These are phyloP conservation scores for Gasterosteus nipponicus DNA, from an alignment of 2,113 vertebrate genomes.

Conservation along the genomic window DNA sequence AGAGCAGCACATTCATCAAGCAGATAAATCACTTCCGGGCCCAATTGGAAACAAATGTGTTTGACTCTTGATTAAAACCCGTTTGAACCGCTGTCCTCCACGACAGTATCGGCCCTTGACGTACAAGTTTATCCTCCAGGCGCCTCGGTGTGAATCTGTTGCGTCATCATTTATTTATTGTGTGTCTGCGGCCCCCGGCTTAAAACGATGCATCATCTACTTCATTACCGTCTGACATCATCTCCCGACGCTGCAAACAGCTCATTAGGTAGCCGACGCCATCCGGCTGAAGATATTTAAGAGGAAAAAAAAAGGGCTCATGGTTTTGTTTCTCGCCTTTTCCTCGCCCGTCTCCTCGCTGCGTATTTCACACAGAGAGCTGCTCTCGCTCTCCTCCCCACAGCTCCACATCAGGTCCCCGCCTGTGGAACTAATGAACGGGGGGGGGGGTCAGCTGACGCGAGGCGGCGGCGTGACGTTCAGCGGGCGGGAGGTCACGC, in stretches of 20 bases:
- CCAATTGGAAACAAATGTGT: not conserved
- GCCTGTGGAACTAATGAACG: not conserved
- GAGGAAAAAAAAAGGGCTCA: not conserved
- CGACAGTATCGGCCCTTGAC: not conserved
- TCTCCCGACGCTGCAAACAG: not conserved
- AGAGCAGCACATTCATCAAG: not conserved
- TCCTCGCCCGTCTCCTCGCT: not conserved
- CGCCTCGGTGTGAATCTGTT: constrained; percentile 5
- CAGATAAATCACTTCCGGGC: not conserved
- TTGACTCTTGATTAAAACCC: not conserved
- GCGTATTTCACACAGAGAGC: constrained; percentile 26
- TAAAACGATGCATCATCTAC: constrained; percentile 15
- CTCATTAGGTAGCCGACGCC: constrained; percentile 12
- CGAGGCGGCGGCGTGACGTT: not conserved
- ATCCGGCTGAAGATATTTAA: constrained; percentile 15
- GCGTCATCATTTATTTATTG: constrained; percentile 36
- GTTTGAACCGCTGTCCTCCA: not conserved
- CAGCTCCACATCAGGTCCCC: constrained; percentile 10
- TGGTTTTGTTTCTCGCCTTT: not conserved
- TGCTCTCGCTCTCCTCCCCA: not conserved
- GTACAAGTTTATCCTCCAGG: not conserved
- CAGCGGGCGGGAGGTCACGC: not conserved
- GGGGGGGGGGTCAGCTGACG: not conserved
- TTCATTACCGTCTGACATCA: constrained; percentile 27
- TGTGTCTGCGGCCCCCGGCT: not conserved